Conservation (phyloP, 2,113 vertebrate species). For the Strix uralensis region DNA sequence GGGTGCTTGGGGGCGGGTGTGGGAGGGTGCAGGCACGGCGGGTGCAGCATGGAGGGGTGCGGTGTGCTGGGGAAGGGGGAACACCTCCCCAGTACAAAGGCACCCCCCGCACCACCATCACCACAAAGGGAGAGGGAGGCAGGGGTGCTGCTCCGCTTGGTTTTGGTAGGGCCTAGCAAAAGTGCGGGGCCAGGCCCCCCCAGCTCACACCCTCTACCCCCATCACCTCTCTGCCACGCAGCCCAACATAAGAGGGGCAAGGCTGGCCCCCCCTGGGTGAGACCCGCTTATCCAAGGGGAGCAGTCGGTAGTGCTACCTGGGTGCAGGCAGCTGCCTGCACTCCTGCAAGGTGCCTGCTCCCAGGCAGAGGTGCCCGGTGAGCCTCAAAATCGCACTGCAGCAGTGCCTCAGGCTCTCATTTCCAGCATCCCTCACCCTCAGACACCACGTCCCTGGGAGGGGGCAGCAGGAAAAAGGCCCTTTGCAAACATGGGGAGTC, state of each 20-base stretch:
- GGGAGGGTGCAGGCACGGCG: neutral
- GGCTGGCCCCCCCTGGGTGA: neutral
- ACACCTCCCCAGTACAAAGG: neutral
- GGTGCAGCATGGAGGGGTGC: neutral
- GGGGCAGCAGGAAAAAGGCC: neutral
- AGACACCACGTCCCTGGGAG: fast-evolving
- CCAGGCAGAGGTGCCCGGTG: neutral
- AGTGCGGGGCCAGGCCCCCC: no score
- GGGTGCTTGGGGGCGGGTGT: no score
- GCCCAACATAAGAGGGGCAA: no score
- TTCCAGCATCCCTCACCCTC: neutral
- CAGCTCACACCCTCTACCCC: no score
- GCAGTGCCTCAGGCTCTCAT: neutral
- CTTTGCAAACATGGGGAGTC: neutral
- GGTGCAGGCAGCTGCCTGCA: neutral
- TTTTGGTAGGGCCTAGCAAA: neutral
- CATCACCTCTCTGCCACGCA: neutral
- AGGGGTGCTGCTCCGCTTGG: neutral
- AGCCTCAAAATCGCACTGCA: neutral
- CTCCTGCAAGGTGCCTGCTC: neutral
- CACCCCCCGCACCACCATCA: neutral
- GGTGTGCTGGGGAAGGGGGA: neutral
- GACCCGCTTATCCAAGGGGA: neutral
- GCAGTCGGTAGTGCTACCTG: neutral
- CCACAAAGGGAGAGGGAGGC: neutral